Conservation (phyloP, 2,888 invertebrate species). For the Lacanobia oleracea region DNA sequence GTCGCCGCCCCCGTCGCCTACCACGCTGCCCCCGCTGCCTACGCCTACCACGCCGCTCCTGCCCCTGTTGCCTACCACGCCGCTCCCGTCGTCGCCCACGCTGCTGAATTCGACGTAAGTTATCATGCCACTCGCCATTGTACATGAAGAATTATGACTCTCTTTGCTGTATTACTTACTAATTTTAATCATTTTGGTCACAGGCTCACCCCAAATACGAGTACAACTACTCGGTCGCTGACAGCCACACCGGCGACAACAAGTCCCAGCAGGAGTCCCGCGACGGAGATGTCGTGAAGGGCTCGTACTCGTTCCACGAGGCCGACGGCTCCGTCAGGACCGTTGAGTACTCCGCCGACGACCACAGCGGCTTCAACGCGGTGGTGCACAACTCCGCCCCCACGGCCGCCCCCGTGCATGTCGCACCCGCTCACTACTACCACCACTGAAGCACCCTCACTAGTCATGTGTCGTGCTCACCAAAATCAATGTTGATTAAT, state of each 20-base stretch:
- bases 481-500: conserved; percentile 54
- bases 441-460: conserved; percentile 65
- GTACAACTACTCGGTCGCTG: conserved; percentile 90
- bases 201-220: conserved; percentile 87
- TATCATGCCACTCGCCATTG: conserved; percentile 21
- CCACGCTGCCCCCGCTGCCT: conserved; percentile 44
- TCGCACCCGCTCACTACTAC: conserved; percentile 70
- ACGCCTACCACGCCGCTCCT: conserved; percentile 64
- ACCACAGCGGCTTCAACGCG: conserved; percentile 88
- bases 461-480: conserved; percentile 46
- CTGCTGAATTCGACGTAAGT: conserved; percentile 38
- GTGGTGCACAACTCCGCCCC: conserved; percentile 80
- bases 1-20: conserved; percentile 61
- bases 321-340: conserved; percentile 90
- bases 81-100: conserved; percentile 75
- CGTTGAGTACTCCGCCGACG: conserved; percentile 89
- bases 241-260: conserved; percentile 90
- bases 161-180: neutral
- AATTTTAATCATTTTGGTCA: conserved; percentile 14
- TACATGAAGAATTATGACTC: neutral
- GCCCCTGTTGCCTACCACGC: conserved; percentile 64
- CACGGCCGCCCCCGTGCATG: conserved; percentile 65
- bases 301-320: conserved; percentile 89
- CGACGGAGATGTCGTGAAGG: conserved; percentile 90
- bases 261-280: conserved; percentile 89